Percentiles rank a stretch among this genome's conserved stretches.
Evolutionary conservation across 2,797 vertebrate genomes (phyloP).

Genomic region (Morelia viridis): DNA sequence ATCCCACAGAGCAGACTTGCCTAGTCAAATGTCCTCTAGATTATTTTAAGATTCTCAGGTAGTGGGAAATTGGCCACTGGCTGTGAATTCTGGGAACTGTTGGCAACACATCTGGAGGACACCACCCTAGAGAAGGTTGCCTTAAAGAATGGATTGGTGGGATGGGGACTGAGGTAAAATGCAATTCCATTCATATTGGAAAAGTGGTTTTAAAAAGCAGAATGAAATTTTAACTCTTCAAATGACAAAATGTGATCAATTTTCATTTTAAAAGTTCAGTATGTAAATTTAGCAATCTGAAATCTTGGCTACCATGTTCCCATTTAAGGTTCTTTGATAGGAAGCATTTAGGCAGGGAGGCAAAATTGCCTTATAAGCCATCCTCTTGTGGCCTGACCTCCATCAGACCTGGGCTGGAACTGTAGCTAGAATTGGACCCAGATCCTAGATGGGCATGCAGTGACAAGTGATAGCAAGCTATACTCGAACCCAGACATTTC

Average conservation of each 20-base stretch:
- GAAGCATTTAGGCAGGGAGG: not conserved
- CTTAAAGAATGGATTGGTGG: not conserved
- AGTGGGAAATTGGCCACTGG: not conserved
- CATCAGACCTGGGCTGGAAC: not conserved
- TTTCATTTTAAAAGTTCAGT: not conserved
- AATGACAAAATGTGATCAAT: not conserved
- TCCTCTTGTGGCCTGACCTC: not conserved
- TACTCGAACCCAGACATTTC: not conserved
- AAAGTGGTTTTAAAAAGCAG: not conserved
- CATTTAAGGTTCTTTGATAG: not conserved
- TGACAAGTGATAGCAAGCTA: not conserved
- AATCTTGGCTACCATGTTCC: not conserved
- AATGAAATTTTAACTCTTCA: not conserved
- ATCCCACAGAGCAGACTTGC: not conserved
- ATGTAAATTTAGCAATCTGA: not conserved
- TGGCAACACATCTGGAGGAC: not conserved
- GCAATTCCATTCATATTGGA: not conserved
- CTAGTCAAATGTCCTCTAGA: not conserved
- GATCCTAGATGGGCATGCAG: not conserved
- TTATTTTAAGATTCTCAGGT: not conserved
- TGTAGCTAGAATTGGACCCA: not conserved
- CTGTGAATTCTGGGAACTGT: not conserved
- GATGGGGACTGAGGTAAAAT: not conserved
- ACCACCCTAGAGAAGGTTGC: not conserved
- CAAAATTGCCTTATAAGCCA: not conserved